Base-by-base conservation (phyloP, 2,797 vertebrate genomes). In the Anguilla megastoma region DNA sequence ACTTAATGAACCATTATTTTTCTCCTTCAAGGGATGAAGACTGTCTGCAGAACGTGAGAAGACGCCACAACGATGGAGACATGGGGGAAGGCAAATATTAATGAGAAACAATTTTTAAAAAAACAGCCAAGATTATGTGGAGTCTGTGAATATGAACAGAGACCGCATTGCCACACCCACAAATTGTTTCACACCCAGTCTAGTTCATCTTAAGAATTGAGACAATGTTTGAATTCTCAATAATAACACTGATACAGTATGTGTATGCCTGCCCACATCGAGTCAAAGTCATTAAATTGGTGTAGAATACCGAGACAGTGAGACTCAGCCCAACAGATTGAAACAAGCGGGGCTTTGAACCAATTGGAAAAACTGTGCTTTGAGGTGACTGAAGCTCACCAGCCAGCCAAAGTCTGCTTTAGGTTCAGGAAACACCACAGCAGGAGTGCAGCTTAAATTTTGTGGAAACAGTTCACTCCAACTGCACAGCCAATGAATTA, bases 401-500 rank as follows among this genome's bases (percentile, higher is more conserved):
- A 5, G 9, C 14, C 71, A 50, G 33, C 18, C 14, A 21, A 21
- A 21, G 76, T 36, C 33, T 76, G 14, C 6, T 79, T 41, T 21
- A n/a, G 50, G 3, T 82, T 18, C 24, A 14, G 79, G 79, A 45
- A 45, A 48, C 45, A n/a, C 79, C 8, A n/a, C 79, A 50, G 79
- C 79, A 50, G 79, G 45, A 21, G 76, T 24, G 45, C 21, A 3
- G 21, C 79, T 82, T n/a, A 50, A 82, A 50, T 82, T 24, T 50
- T 21, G 21, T 50, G 41, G 45, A 45, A 82, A 82, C 41, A 45
- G 41, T 50, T 33, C 18, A 21, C 21, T n/a, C 79, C 18, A 24
- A 50, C 45, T 50, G 21, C 56, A n/a, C 36, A 87, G 45, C 58
- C 54, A 52, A 85, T 84, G 3, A 88, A 74, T 88, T 36, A 85